Base-by-base conservation (phyloP, 2,888 invertebrate species). In the Chirona hameri region DNA sequence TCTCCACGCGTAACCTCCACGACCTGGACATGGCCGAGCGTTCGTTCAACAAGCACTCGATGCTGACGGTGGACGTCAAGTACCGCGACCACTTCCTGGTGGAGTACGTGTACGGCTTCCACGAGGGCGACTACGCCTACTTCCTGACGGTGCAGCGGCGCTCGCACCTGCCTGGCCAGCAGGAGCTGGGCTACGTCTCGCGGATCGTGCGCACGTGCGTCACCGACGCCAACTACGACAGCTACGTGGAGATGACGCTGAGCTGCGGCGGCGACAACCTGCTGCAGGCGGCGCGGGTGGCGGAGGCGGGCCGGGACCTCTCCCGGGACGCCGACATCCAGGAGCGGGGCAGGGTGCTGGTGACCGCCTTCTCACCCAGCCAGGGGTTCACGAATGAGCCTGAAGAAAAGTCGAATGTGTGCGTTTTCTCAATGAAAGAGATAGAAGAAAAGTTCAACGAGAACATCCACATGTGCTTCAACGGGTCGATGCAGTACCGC, bases 391-490 rank as follows among this genome's bases (percentile, higher is more conserved):
- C 93, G 83, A 94, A 94, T 89, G 94, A 95, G 86, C 94, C 95
- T 0, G 91, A 92, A 87, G 88, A 92, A 39, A 93, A 93, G 85
- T 97, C 98, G 3, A 98, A 97, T 0, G 90, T 98, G 86, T 99
- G 99, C 89, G 92, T 97, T 80, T 99, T 94, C 89, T 95, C 97
- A 83, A 90, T 98, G 84, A 92, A 94, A 86, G 94, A 95, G 85
- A 95, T 98, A 86, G 95, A 97, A 88, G 93, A 93, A 85, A 94
- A 94, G 88, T 98, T 99, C 88, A 95, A 95, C 87, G 95, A 97
- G 88, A 98, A 98, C 89, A 97, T 98, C 86, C 96, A 97, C 88
- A 94, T 96, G 93, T 99, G 98, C 89, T 98, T 98, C 88, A 95
- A 96, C 89, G 98, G 98, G 57, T 94, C 94, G 86, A 95, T 95